Percentiles rank a stretch among this genome's conserved stretches.
These are phyloP conservation scores for Parelbella ahira DNA, from an alignment of 2,888 invertebrate species.

Conservation along the genomic window DNA sequence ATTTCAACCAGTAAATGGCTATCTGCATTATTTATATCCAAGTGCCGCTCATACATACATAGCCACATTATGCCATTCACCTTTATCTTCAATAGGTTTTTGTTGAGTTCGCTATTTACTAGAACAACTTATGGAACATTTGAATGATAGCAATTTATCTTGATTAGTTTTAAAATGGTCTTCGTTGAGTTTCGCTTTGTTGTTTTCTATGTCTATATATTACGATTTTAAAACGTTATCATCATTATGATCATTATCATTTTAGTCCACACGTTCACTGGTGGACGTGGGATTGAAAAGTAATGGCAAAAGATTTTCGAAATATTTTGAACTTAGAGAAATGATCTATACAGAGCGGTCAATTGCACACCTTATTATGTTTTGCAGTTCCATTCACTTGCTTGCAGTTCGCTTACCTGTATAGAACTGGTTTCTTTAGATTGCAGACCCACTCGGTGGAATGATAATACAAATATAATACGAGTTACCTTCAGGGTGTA, in stretches of 20 bases:
- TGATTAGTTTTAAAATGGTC: constrained; percentile 4
- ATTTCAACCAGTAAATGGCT: constrained; percentile 20
- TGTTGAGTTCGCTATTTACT: constrained; percentile 26
- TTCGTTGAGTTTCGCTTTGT: too few species aligned
- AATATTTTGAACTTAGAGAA: not conserved
- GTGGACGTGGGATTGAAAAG: too few species aligned
- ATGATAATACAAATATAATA: too few species aligned
- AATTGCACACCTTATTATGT: not conserved
- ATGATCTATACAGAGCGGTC: not conserved
- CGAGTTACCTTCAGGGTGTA: too few species aligned
- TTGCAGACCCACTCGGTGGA: constrained; percentile 10
- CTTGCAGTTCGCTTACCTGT: constrained; percentile 16
- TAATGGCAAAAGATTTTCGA: too few species aligned
- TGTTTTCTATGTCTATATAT: too few species aligned
- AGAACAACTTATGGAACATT: constrained; percentile 12
- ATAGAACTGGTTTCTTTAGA: constrained; percentile 18
- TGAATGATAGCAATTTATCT: constrained; percentile 4
- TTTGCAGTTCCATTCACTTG: constrained; percentile 21
- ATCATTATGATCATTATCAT: too few species aligned
- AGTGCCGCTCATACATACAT: constrained; percentile 24
- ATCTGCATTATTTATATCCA: constrained; percentile 24
- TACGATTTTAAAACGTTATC: too few species aligned
- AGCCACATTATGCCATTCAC: constrained; percentile 27
- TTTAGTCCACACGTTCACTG: too few species aligned
- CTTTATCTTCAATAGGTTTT: constrained; percentile 29